Evolutionary conservation across 1,140 invertebrate species (phyloP), one percentile per base, ranked within the genome.

Genomic region (Drosophila triauraria): DNA sequence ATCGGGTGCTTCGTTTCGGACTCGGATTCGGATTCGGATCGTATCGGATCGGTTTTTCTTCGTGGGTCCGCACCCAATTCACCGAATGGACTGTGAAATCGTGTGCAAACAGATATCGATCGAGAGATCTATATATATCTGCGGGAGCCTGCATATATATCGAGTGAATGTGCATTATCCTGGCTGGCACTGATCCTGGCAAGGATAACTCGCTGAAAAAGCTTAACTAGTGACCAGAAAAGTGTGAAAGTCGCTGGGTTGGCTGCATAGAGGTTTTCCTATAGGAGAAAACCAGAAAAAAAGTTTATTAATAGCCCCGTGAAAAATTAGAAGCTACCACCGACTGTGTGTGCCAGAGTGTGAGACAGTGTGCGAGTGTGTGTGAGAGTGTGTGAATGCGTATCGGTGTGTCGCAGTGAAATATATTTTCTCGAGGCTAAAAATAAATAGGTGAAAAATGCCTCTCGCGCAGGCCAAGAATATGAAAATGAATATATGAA

Each of bases 321-420:
- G 91, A 92, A 92, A 92, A 92, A 81, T 86, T 86, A 92, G 91
- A 91, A 92, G 86, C 76, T 83, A 80, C 80, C 78, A 85, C 69
- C 75, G 69, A 80, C 61, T 43, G 47, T 51, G 56, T 42, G 38
- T 56, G 8, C 40, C 27, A 43, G 47, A 27, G 64, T 61, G 35
- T 60, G 50, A 43, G 40, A 63, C 69, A 38, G 48, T 80, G 64
- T 78, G 56, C 62, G 64, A 75, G 56, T 70, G 15, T 59, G 20
- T 65, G 54, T 46, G 62, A 54, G 70, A 23, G 46, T 82, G 61
- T 83, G 60, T 78, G 72, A 81, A 64, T 88, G 69, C 67, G 46
- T 68, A 47, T 68, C 23, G 30, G 77, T 85, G 81, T 84, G 85
- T 90, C 85, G 78, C 75, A 85, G 78, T 85, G 81, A 88, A 88